Evolutionary conservation across 2,797 vertebrate species (phyloP).

Genomic region (Lacerta agilis): DNA sequence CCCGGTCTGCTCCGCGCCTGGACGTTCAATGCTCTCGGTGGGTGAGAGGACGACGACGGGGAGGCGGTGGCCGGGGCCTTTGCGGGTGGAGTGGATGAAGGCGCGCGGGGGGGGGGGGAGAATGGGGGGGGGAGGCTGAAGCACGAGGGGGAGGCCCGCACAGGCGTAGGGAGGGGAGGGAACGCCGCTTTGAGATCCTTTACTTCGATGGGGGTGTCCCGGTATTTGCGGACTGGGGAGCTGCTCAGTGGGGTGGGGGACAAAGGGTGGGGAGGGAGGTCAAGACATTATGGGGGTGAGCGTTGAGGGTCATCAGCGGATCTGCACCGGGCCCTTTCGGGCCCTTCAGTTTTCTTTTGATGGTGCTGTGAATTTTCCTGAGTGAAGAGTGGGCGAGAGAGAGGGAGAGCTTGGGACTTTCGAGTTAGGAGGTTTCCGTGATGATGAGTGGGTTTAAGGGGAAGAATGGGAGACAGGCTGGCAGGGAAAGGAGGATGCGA

Average conservation of each 20-base stretch:
- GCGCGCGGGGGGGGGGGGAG: background rate
- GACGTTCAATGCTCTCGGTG: slow-evolving; percentile 65
- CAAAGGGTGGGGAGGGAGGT: too few relatives aligned
- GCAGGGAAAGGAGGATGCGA: too few relatives aligned
- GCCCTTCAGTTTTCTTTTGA: background rate
- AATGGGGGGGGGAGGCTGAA: background rate
- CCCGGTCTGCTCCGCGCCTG: slow-evolving; percentile 62
- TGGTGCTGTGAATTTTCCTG: background rate
- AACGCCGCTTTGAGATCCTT: background rate
- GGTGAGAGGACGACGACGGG: slow-evolving; percentile 50
- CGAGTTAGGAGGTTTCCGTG: background rate
- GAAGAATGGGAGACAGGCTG: background rate
- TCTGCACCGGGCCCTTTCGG: background rate
- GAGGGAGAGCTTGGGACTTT: background rate
- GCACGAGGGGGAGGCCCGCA: background rate
- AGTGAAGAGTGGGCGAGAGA: too few relatives aligned
- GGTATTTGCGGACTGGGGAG: too few relatives aligned
- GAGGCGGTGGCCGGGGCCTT: background rate
- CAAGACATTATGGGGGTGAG: too few relatives aligned
- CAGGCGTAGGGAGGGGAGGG: background rate
- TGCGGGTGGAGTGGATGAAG: background rate
- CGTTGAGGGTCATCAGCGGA: too few relatives aligned
- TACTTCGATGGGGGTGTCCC: background rate
- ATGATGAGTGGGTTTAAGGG: background rate
- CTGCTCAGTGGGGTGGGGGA: background rate